A percentile compares a stretch with the other conserved stretches of the same genome.
Conservation (phyloP, 2,113 vertebrate genomes). For the Tricholaema leucomelas region DNA sequence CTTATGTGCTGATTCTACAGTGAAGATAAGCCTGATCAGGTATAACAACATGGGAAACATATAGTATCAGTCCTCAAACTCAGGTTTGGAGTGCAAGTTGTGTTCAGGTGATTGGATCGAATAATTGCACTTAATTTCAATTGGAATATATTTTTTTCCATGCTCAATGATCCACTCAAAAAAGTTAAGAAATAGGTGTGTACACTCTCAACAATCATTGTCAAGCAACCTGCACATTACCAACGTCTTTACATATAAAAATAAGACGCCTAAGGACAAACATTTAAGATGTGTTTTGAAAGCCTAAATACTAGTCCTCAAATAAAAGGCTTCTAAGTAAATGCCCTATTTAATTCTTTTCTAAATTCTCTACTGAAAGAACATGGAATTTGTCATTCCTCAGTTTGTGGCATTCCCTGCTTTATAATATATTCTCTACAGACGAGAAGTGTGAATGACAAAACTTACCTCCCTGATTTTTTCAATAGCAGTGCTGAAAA, state of each 20-base stretch:
- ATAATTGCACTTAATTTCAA: background rate
- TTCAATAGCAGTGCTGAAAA: slow-evolving; percentile 89
- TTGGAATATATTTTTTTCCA: background rate
- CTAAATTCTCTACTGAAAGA: background rate
- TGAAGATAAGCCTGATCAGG: background rate
- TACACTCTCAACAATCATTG: background rate
- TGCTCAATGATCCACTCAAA: background rate
- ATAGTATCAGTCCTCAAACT: background rate
- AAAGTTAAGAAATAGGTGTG: background rate
- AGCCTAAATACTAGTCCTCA: background rate
- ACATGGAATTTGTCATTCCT: background rate
- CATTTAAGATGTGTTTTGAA: background rate
- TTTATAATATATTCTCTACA: background rate
- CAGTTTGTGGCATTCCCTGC: background rate
- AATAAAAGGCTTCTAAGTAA: background rate
- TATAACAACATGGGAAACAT: background rate
- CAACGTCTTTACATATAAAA: background rate
- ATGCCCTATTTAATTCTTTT: background rate
- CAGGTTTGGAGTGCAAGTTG: background rate
- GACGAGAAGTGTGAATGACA: background rate
- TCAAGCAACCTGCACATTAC: background rate
- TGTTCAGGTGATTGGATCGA: background rate
- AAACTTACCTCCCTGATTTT: slow-evolving; percentile 90
- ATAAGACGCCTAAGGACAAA: background rate
- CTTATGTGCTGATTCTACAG: background rate